These are phyloP conservation scores for Drosophila arizonae DNA, from an alignment of 1,140 invertebrate species.

Conservation along the genomic window DNA sequence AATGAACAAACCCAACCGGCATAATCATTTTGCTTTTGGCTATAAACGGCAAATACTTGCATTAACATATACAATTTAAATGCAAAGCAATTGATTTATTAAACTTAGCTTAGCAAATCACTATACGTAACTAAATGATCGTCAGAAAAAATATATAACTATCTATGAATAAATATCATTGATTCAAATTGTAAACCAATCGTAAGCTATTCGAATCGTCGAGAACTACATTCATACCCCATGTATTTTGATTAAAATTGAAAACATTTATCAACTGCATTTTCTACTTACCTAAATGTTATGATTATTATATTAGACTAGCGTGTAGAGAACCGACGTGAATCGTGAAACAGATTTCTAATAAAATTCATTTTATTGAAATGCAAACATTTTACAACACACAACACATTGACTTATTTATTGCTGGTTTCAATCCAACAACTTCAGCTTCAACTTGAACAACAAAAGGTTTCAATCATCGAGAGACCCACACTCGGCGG, in stretches of 20 bases:
- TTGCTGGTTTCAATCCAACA: conserved; percentile 1
- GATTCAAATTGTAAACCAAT: conserved; percentile 28
- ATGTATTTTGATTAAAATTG: conserved; percentile 28
- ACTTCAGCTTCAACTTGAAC: neutral
- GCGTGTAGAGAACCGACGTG: conserved; percentile 37
- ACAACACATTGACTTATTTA: conserved; percentile 3
- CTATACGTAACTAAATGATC: conserved; percentile 59
- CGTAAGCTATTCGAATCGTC: conserved; percentile 26
- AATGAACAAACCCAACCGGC: conserved; percentile 40
- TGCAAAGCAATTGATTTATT: conserved; percentile 65
- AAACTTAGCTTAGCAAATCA: conserved; percentile 26
- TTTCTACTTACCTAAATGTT: conserved; percentile 47
- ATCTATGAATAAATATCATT: conserved; percentile 30
- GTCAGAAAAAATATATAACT: conserved; percentile 25
- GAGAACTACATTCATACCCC: conserved; percentile 10
- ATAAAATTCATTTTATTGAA: conserved; percentile 47
- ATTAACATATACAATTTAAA: conserved; percentile 39
- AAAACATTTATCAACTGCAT: conserved; percentile 37
- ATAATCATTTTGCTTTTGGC: conserved; percentile 74
- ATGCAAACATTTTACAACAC: neutral
- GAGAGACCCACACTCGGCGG: conserved; percentile 17
- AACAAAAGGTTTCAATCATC: conserved; percentile 18
- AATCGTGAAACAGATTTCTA: conserved; percentile 40
- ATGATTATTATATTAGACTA: conserved; percentile 15
- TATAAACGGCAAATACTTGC: conserved; percentile 56